Conservation (phyloP, 2,113 vertebrate genomes). For the Chamaetylas fuelleborni region DNA sequence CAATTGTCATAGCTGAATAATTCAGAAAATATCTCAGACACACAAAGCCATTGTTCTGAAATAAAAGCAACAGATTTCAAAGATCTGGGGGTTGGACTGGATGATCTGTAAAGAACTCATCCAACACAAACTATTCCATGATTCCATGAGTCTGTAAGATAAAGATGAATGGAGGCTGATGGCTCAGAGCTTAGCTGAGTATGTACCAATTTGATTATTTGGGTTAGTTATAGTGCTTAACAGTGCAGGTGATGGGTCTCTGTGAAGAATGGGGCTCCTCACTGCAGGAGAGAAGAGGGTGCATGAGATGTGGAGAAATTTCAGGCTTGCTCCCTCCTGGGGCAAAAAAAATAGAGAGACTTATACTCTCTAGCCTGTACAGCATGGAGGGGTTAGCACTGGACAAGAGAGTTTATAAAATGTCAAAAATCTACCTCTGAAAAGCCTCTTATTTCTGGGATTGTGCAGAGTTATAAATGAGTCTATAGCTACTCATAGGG, state of each 20-base stretch:
- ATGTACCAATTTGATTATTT: background rate
- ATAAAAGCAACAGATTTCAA: slow-evolving; percentile 7
- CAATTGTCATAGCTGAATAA: background rate
- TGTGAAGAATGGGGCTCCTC: background rate
- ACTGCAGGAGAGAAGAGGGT: background rate
- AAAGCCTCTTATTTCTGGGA: background rate
- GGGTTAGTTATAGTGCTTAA: background rate
- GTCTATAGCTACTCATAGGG: background rate
- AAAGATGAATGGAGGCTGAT: background rate
- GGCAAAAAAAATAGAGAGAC: background rate
- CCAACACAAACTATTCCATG: background rate
- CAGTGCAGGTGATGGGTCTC: background rate
- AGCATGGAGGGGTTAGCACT: background rate
- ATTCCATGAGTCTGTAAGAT: background rate
- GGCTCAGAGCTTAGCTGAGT: background rate
- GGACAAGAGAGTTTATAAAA: background rate
- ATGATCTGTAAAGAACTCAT: background rate
- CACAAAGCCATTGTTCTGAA: background rate
- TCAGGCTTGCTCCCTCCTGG: background rate
- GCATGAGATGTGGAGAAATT: background rate
- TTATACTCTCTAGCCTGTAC: background rate
- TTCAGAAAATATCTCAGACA: background rate
- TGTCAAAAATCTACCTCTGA: background rate
- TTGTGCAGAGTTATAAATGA: background rate
- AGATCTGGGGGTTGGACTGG: background rate